A percentile compares a stretch with the other conserved stretches of the same genome.
phyloP scores from a whole-genome alignment of 2,888 invertebrate species.

The Clepsis dumicolana region DNA sequence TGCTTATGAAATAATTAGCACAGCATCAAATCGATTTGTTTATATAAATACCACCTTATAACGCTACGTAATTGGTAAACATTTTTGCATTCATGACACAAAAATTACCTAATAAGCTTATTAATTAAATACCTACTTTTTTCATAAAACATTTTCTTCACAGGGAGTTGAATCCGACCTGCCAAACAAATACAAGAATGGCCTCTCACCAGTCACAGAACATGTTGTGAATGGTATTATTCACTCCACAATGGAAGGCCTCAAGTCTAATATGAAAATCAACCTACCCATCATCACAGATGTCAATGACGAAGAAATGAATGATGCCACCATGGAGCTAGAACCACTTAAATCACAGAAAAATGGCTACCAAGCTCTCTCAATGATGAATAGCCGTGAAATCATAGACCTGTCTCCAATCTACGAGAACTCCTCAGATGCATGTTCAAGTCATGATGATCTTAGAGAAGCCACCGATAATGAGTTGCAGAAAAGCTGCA shows the following conservation, averaged over 20 bases:
- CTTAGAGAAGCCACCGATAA: conserved; percentile 69
- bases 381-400: conserved; percentile 72
- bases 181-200: conserved; percentile 76
- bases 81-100: background rate
- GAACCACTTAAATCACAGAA: conserved; percentile 60
- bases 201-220: conserved; percentile 78
- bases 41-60: background rate
- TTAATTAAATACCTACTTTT: too few relatives aligned
- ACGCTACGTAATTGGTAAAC: background rate
- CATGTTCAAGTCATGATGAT: conserved; percentile 82
- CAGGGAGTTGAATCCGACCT: conserved; percentile 78
- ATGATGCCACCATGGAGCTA: conserved; percentile 61
- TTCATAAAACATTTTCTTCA: background rate
- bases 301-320: conserved; percentile 82
- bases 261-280: conserved; percentile 81
- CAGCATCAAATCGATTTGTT: background rate
- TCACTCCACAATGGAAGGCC: conserved; percentile 78
- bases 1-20: background rate
- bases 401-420: conserved; percentile 82
- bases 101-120: background rate
- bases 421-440: conserved; percentile 83
- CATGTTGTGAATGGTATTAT: conserved; percentile 77
- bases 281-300: conserved; percentile 80
- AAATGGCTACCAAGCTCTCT: conserved; percentile 76
- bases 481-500: conserved; percentile 72